Conservation (phyloP, 2,888 invertebrate species). For the Pollenia angustigena region DNA sequence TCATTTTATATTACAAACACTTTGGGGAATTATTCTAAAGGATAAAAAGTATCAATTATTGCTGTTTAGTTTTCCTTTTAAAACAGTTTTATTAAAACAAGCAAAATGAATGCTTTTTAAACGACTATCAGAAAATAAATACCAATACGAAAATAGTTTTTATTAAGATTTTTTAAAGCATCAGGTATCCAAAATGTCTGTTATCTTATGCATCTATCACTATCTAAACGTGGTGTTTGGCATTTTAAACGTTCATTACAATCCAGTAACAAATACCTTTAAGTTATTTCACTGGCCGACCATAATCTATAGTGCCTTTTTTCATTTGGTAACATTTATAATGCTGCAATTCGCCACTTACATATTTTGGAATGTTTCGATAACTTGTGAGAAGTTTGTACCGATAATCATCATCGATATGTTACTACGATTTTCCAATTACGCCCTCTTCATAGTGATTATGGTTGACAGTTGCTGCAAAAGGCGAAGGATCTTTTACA, state of each 20-base stretch:
- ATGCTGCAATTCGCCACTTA: slow-evolving; percentile 51
- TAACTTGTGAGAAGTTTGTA: not conserved
- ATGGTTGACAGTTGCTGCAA: slow-evolving; percentile 43
- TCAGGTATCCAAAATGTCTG: not conserved
- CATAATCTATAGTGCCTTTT: slow-evolving; percentile 66
- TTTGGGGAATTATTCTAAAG: not conserved
- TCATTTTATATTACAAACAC: not conserved
- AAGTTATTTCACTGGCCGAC: slow-evolving; percentile 65
- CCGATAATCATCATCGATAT: not conserved
- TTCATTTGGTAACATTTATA: slow-evolving; percentile 65
- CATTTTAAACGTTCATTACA: slow-evolving; percentile 74
- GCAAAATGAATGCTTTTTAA: too few relatives aligned
- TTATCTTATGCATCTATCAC: slow-evolving; percentile 25
- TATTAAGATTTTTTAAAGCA: too few relatives aligned
- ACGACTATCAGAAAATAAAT: too few relatives aligned
- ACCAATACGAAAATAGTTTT: too few relatives aligned
- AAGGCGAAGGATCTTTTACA: slow-evolving; percentile 10
- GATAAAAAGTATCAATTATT: too few relatives aligned
- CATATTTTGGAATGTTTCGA: not conserved
- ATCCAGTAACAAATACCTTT: slow-evolving; percentile 31
- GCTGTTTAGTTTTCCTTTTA: too few relatives aligned
- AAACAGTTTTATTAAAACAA: too few relatives aligned
- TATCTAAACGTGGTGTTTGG: slow-evolving; percentile 71
- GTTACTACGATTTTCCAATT: not conserved
- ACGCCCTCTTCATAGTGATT: not conserved